Evolutionary conservation across 2,888 invertebrate genomes (phyloP).

Genomic region (Cryptosula pallasiana): DNA sequence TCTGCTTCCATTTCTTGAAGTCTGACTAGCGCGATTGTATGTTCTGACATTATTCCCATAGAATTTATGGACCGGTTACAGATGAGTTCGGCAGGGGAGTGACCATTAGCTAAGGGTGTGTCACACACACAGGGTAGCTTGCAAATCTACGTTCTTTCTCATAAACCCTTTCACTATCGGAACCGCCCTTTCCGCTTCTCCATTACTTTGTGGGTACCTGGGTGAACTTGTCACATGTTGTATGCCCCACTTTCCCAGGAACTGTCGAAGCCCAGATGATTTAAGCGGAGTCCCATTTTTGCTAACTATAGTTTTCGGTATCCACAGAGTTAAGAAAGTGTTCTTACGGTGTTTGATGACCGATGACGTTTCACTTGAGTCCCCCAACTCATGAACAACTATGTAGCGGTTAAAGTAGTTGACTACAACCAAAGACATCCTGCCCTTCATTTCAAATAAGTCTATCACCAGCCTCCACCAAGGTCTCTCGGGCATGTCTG

Average conservation of each 20-base stretch:
- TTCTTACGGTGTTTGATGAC: not conserved
- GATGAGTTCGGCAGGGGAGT: not conserved
- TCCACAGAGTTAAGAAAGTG: slow-evolving; percentile 6
- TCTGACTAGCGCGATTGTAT: not conserved
- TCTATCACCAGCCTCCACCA: not conserved
- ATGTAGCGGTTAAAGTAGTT: not conserved
- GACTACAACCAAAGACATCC: not conserved
- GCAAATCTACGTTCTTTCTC: too few species aligned
- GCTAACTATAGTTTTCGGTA: slow-evolving; percentile 18
- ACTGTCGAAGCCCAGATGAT: not conserved
- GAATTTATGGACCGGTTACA: not conserved
- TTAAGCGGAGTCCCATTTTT: slow-evolving; percentile 25
- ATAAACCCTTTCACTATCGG: not conserved
- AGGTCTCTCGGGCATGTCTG: not conserved
- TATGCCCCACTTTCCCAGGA: not conserved
- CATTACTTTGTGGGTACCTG: not conserved
- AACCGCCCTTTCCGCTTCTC: not conserved
- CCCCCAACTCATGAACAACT: too few species aligned
- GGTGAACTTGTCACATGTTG: not conserved
- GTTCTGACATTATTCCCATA: not conserved
- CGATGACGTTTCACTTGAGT: not conserved
- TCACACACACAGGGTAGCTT: not conserved
- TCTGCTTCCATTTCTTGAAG: not conserved
- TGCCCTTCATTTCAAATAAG: not conserved
- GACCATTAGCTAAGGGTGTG: not conserved